phyloP scores from a whole-genome alignment of 1,140 invertebrate species.

The Danaus plexippus region DNA sequence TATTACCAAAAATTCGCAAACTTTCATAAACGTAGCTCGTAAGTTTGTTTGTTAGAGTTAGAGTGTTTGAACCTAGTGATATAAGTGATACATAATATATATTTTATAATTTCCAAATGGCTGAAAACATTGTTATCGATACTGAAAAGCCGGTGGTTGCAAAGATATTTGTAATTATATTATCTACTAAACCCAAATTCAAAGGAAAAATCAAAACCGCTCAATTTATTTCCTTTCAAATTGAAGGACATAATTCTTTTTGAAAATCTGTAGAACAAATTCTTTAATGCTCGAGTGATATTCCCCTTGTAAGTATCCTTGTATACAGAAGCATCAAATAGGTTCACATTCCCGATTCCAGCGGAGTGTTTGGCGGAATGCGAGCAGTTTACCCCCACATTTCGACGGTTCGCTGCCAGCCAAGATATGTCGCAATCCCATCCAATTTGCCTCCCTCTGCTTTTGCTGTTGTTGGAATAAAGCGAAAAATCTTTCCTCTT shows the following conservation, averaged over 20 bases:
- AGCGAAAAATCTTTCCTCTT: slow-evolving; percentile 55
- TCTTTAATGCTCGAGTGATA: slow-evolving; percentile 18
- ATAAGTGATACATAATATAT: too few species aligned
- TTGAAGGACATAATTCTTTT: not conserved
- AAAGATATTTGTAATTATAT: too few species aligned
- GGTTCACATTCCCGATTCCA: slow-evolving; percentile 37
- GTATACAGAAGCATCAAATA: slow-evolving; percentile 39
- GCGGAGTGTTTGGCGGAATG: slow-evolving; percentile 40
- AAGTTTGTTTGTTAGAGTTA: too few species aligned
- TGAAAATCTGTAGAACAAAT: slow-evolving; percentile 8
- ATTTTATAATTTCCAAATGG: too few species aligned
- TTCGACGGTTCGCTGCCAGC: slow-evolving; percentile 52
- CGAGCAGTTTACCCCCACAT: slow-evolving; percentile 56
- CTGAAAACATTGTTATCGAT: too few species aligned
- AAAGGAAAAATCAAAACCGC: too few species aligned
- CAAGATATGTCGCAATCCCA: slow-evolving; percentile 65
- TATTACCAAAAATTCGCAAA: slow-evolving; percentile 4
- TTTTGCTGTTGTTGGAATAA: slow-evolving; percentile 50
- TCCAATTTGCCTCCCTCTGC: slow-evolving; percentile 64
- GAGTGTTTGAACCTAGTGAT: too few species aligned
- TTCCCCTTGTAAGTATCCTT: slow-evolving; percentile 24
- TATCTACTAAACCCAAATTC: too few species aligned
- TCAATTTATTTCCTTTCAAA: slow-evolving; percentile 1
- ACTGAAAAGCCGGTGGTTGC: too few species aligned
- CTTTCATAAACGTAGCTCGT: too few species aligned